A percentile compares a stretch with the other conserved stretches of the same genome.
Evolutionary conservation across 2,113 vertebrate genomes (phyloP).

Genomic region (Spizaetus ornatus): DNA sequence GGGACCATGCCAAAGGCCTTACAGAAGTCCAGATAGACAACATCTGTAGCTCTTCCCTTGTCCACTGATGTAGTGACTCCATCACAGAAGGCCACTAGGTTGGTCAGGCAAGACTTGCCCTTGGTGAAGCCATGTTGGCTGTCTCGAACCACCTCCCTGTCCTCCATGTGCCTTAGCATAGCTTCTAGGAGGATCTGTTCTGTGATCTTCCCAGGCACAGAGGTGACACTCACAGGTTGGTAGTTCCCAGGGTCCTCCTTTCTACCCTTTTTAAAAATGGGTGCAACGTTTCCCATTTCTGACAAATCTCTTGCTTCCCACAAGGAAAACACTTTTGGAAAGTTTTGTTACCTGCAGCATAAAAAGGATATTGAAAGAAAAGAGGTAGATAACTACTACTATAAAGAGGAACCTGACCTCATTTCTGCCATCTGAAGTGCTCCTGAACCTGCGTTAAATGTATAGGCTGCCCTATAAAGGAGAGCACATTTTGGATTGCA

Average conservation of each 20-base stretch:
- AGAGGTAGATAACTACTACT: not conserved
- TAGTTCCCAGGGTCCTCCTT: not conserved
- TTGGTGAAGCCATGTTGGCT: not conserved
- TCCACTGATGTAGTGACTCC: not conserved
- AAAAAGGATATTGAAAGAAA: not conserved
- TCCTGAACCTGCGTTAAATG: not conserved
- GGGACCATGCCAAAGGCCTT: not conserved
- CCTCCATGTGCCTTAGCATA: not conserved
- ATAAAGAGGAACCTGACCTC: not conserved
- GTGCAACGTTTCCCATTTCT: not conserved
- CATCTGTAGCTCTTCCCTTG: not conserved
- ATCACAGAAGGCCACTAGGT: not conserved
- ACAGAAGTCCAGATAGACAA: not conserved
- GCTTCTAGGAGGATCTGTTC: not conserved
- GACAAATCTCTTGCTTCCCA: not conserved
- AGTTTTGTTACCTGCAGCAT: not conserved
- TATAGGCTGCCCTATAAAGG: not conserved
- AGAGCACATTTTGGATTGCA: rapidly evolving
- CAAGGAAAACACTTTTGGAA: not conserved
- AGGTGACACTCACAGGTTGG: not conserved
- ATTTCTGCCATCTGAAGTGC: not conserved
- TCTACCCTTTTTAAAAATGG: not conserved
- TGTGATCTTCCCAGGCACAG: not conserved
- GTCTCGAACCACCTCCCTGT: not conserved
- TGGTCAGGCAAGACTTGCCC: not conserved